These are phyloP conservation scores for Maniola hyperantus DNA, from an alignment of 2,888 invertebrate species.

Conservation along the genomic window DNA sequence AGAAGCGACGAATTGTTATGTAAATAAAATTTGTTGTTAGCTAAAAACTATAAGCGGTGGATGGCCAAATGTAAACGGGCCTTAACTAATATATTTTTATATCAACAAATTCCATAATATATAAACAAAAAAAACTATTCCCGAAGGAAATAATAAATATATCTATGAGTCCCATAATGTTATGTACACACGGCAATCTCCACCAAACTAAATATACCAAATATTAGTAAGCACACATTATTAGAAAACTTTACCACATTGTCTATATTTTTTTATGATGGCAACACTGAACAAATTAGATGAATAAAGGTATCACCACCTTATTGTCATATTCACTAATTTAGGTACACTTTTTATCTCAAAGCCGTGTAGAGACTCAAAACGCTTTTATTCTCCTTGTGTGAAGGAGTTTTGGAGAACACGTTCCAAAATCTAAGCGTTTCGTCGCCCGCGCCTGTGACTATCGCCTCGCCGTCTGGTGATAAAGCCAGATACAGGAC, in stretches of 20 bases:
- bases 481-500: conserved; percentile 98
- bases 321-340: conserved; percentile 15
- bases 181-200: conserved; percentile 28
- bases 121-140: conserved; percentile 31
- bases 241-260: conserved; percentile 16
- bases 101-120: conserved; percentile 16
- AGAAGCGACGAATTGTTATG: conserved; percentile 1
- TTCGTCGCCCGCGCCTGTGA: conserved; percentile 99
- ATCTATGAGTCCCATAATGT: conserved; percentile 21
- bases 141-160: conserved; percentile 31
- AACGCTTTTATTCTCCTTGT: conserved; percentile 96
- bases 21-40: background rate
- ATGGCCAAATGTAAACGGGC: conserved; percentile 8
- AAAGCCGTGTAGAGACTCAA: conserved; percentile 94
- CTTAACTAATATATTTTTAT: conserved; percentile 4
- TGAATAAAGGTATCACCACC: conserved; percentile 20
- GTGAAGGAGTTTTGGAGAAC: conserved; percentile 97
- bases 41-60: background rate
- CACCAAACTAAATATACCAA: conserved; percentile 14
- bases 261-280: conserved; percentile 13
- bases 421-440: conserved; percentile 99
- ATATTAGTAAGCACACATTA: conserved; percentile 16
- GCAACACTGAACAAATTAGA: conserved; percentile 18
- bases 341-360: conserved; percentile 60
- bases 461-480: conserved; percentile 99